These are phyloP conservation scores for Teleiodes luculella DNA, from an alignment of 2,888 invertebrate species.

Conservation along the genomic window DNA sequence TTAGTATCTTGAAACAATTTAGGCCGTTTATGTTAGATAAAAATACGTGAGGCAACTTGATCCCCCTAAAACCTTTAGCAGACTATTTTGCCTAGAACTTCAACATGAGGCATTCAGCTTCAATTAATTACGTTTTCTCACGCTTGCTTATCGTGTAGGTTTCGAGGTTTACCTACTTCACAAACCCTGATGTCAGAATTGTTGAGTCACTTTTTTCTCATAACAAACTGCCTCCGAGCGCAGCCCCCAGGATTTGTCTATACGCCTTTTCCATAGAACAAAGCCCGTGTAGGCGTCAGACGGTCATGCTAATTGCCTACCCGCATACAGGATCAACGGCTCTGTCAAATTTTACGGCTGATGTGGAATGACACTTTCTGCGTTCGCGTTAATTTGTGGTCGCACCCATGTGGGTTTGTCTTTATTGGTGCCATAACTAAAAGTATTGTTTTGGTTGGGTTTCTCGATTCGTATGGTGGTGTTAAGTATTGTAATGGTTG, in stretches of 20 bases:
- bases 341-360: conserved; percentile 13
- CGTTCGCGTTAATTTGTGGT: conserved; percentile 27
- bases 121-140: no score
- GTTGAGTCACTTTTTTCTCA: no score
- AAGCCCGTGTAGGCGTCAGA: conserved; percentile 30
- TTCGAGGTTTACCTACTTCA: no score
- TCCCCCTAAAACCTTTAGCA: no score
- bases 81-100: no score
- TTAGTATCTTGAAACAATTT: no score
- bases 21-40: no score
- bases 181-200: no score
- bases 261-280: not conserved
- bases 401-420: conserved; percentile 32
- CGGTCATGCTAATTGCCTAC: conserved; percentile 42
- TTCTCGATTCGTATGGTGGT: not conserved
- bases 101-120: no score
- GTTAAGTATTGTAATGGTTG: no score
- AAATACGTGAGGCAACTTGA: no score
- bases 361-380: conserved; percentile 21
- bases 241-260: not conserved
- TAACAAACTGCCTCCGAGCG: not conserved
- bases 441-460: not conserved
- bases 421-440: conserved; percentile 8
- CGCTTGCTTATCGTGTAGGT: no score
- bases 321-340: conserved; percentile 25